A percentile compares a stretch with the other conserved stretches of the same genome.
phyloP scores from a whole-genome alignment of 2,888 invertebrate genomes.

The Eumerus sabulonum region DNA sequence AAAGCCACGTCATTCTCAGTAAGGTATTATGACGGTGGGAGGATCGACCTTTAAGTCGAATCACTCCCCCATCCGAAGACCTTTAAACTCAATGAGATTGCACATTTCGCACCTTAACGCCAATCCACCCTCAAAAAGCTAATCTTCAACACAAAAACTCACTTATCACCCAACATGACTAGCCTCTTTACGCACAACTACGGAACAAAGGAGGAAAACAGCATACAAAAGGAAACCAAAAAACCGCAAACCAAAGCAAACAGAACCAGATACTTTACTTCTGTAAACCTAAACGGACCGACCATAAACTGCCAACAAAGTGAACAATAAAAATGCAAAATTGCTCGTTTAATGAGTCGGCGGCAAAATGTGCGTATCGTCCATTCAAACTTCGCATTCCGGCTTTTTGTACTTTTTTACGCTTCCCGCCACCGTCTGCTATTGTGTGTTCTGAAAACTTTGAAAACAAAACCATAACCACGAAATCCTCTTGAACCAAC shows the following conservation, averaged over 20 bases:
- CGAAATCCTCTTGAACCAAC: conserved; percentile 15
- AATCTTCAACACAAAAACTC: conserved; percentile 16
- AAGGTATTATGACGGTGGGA: too few relatives aligned
- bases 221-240: neutral
- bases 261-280: neutral
- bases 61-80: too few relatives aligned
- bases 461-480: conserved; percentile 11
- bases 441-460: conserved; percentile 1
- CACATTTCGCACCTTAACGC: too few relatives aligned
- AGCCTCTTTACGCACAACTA: neutral
- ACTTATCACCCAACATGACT: conserved; percentile 11
- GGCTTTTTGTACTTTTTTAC: too few relatives aligned
- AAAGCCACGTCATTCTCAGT: too few relatives aligned
- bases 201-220: neutral
- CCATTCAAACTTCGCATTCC: conserved; percentile 24
- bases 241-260: conserved; percentile 5
- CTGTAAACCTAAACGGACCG: neutral
- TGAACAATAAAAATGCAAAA: conserved; percentile 44
- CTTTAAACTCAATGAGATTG: too few relatives aligned
- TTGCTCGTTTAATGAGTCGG: conserved; percentile 33
- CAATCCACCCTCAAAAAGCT: too few relatives aligned
- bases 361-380: conserved; percentile 27
- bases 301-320: conserved; percentile 37
- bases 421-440: neutral
- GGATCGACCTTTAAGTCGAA: too few relatives aligned